Evolutionary conservation across 1,140 invertebrate species (phyloP).

Genomic region (honey bee (Apis mellifera)): DNA sequence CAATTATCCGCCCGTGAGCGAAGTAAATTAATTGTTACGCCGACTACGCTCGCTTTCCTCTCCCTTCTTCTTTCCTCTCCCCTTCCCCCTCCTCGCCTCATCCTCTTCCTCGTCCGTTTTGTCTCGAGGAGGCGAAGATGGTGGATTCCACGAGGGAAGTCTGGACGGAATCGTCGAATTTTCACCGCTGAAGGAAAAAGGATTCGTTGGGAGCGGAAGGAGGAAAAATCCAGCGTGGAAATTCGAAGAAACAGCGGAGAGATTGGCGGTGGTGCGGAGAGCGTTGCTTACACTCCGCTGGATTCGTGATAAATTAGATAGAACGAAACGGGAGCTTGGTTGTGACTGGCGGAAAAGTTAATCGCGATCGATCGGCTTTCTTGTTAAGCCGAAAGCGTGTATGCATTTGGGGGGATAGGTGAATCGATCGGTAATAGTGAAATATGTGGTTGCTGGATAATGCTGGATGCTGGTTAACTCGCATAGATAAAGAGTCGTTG

Average conservation of each 20-base stretch:
- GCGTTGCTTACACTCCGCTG: neutral
- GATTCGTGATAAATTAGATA: constrained; percentile 24
- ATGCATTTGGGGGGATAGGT: no score
- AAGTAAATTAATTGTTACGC: constrained; percentile 73
- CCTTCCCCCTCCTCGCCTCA: neutral
- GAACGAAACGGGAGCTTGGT: neutral
- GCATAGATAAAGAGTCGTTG: no score
- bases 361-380: constrained; percentile 16
- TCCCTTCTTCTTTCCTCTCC: neutral
- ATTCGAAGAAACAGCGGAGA: neutral
- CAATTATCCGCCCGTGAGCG: constrained; percentile 71
- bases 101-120: neutral
- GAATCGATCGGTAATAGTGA: neutral
- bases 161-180: constrained; percentile 32
- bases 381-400: neutral
- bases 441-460: neutral
- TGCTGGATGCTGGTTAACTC: neutral
- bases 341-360: constrained; percentile 2
- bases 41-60: constrained; percentile 52
- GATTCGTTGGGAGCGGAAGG: constrained; percentile 8
- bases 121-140: neutral
- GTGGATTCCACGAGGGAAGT: constrained; percentile 25
- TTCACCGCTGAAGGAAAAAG: constrained; percentile 48
- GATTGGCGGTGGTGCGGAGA: neutral
- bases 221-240: neutral